Percentiles rank a stretch among this genome's conserved stretches.
These are phyloP conservation scores for Chrysocyon brachyurus DNA, from an alignment of 2,797 vertebrate species.

Conservation along the genomic window DNA sequence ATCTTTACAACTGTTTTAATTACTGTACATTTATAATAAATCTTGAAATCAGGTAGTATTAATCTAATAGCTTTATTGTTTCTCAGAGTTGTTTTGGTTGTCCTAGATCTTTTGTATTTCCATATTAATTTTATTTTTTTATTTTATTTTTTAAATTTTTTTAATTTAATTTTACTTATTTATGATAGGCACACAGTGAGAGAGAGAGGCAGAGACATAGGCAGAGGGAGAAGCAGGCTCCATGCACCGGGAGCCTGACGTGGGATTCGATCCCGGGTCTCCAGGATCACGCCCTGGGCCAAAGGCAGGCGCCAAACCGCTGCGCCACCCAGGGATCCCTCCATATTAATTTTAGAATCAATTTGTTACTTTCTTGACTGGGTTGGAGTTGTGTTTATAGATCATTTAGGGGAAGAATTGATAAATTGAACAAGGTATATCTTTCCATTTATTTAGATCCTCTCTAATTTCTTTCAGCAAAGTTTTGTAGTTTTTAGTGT, in stretches of 20 bases:
- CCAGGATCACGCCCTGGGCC: too few relatives aligned
- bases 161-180: too few relatives aligned
- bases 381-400: neutral
- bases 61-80: neutral
- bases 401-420: neutral
- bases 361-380: neutral
- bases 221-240: too few relatives aligned
- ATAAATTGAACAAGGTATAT: neutral
- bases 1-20: neutral
- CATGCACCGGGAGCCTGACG: too few relatives aligned
- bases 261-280: too few relatives aligned
- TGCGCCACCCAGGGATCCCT: too few relatives aligned
- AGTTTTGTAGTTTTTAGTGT: neutral
- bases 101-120: neutral
- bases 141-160: too few relatives aligned
- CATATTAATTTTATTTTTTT: neutral
- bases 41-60: neutral
- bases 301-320: too few relatives aligned
- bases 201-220: too few relatives aligned
- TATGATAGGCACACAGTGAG: too few relatives aligned
- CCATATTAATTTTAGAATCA: neutral
- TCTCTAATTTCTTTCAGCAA: neutral
- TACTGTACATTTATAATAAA: neutral
- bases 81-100: constrained; percentile 20
- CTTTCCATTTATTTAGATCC: neutral